Conservation (phyloP, 1,140 invertebrate species). For the Meloidogyne floridensis region DNA sequence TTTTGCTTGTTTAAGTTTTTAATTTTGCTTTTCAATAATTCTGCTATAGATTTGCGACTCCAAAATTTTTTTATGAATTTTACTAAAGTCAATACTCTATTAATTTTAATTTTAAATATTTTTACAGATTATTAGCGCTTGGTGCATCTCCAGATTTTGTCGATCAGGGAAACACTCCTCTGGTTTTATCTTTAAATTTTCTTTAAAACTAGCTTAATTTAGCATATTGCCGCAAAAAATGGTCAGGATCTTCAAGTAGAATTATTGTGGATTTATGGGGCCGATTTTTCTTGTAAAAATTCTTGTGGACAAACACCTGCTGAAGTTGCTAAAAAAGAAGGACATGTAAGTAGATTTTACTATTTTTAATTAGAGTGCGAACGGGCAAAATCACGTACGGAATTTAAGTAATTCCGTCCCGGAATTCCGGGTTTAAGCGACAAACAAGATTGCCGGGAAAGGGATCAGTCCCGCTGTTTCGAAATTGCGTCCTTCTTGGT, state of each 20-base stretch:
- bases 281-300: slow-evolving; percentile 77
- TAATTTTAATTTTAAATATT: slow-evolving; percentile 42
- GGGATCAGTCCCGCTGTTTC: too few relatives aligned
- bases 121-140: slow-evolving; percentile 81
- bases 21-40: background rate
- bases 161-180: slow-evolving; percentile 84
- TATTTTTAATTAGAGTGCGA: too few relatives aligned
- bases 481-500: too few relatives aligned
- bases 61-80: too few relatives aligned
- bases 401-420: too few relatives aligned
- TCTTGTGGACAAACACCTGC: slow-evolving; percentile 66
- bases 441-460: too few relatives aligned
- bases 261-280: slow-evolving; percentile 87
- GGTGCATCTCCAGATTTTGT: slow-evolving; percentile 96
- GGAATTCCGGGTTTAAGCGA: too few relatives aligned
- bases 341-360: slow-evolving; percentile 69
- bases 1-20: background rate
- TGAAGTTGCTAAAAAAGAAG: slow-evolving; percentile 72
- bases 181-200: slow-evolving; percentile 67
- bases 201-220: background rate
- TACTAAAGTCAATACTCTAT: too few relatives aligned
- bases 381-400: too few relatives aligned
- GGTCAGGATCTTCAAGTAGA: slow-evolving; percentile 74
- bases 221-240: slow-evolving; percentile 81
- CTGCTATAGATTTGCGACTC: too few relatives aligned